Conservation (phyloP, 2,888 invertebrate species). For the Leuctra nigra region DNA sequence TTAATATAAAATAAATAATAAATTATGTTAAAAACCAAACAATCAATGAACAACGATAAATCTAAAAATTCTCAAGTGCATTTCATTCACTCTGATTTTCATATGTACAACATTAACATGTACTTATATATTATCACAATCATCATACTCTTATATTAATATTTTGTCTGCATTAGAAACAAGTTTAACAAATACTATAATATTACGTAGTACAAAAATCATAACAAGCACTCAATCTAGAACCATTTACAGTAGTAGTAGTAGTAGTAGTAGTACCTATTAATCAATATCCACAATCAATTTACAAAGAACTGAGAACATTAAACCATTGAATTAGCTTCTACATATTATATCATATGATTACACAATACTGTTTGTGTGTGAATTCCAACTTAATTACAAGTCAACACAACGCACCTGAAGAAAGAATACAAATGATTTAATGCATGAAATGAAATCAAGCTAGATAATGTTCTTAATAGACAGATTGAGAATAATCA, state of each 20-base stretch:
- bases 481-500: not conserved
- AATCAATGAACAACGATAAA: constrained; percentile 20
- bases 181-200: constrained; percentile 16
- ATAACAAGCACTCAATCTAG: not conserved
- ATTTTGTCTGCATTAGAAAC: constrained; percentile 16
- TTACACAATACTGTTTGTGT: not conserved
- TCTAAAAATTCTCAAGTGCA: constrained; percentile 28
- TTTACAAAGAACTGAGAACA: not conserved
- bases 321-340: not conserved
- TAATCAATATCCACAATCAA: not conserved
- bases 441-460: not conserved
- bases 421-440: not conserved
- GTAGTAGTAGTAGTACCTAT: constrained; percentile 5
- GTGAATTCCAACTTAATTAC: not conserved
- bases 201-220: not conserved
- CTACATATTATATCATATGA: not conserved
- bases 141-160: constrained; percentile 20
- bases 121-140: constrained; percentile 22
- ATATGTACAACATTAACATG: constrained; percentile 27
- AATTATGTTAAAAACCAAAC: not conserved
- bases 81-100: constrained; percentile 25
- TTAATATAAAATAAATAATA: constrained; percentile 4
- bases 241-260: not conserved
- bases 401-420: not conserved
- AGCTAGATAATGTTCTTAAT: not conserved